These are phyloP conservation scores for Erythrocercus mccallii DNA, from an alignment of 2,113 vertebrate genomes.

Conservation along the genomic window DNA sequence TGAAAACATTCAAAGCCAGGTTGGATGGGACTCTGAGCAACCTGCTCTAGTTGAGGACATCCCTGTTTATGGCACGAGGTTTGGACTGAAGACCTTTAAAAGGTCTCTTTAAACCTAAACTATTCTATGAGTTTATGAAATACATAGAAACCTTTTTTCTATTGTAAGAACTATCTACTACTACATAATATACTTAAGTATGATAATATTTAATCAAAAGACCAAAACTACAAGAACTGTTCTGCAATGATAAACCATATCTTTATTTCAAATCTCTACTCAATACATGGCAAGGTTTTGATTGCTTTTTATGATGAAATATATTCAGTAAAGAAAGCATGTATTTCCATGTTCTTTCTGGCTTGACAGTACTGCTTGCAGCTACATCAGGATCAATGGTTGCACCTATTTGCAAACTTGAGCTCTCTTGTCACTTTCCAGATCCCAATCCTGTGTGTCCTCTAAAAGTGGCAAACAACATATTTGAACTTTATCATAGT, in stretches of 20 bases:
- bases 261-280: neutral
- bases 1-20: neutral
- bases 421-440: neutral
- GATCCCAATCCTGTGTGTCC: neutral
- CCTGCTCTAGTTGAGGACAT: too few species aligned
- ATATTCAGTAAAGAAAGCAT: neutral
- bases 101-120: neutral
- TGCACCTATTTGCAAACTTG: neutral
- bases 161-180: neutral
- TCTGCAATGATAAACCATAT: neutral
- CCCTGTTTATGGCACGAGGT: neutral
- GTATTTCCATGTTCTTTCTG: neutral
- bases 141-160: neutral
- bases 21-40: neutral
- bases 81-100: neutral
- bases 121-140: neutral
- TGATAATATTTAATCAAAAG: neutral
- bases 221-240: neutral
- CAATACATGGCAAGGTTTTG: neutral
- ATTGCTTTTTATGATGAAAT: neutral
- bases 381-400: neutral
- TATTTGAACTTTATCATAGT: neutral
- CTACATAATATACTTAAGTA: neutral
- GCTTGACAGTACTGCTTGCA: neutral
- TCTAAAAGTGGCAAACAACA: neutral